Evolutionary conservation across 2,888 invertebrate genomes (phyloP), one percentile per base, ranked within the genome.

Genomic region (Coelopa pilipes): DNA sequence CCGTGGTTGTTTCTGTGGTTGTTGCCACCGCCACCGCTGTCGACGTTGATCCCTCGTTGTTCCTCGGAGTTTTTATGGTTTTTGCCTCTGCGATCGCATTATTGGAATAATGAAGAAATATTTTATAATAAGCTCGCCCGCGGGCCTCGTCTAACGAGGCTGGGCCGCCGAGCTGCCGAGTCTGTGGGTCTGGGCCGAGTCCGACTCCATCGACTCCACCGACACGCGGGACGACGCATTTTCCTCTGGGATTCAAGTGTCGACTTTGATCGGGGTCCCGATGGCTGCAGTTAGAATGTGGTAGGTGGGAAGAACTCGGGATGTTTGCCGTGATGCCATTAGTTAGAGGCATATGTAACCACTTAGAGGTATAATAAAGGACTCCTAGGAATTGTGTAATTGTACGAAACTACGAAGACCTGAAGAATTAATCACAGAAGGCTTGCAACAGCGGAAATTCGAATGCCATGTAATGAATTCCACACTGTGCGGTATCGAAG

Each of bases 21-120:
- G 21, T 60, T 62, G 49, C 50, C 62, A 62, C 50, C 13, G 24
- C 15, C 24, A 50, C n/a, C 24, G 50, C 24, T 59, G 17, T 55
- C n/a, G n/a, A 15, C 19, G n/a, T 55, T 55, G n/a, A 21, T 62
- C 34, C 34, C 1, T 15, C 15, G 3, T 21, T 49, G 19, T 21
- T 21, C 17, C 21, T 50, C 1, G 66, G 11, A 65, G 17, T 24
- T 70, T 50, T 50, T 24, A 46, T 60, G 10, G 46, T 60, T 70
- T 63, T 70, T 66, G 66, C 24, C 50, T 24, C 15, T 10, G 49
- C 34, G 19, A 17, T 15, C 57, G 9, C 49, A 53, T 77, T 78
- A 79, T 68, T 77, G 75, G 72, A 75, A 79, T 76, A 76, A 78
- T 79, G 75, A 78, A 79, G 79, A 79, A 79, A 78, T 78, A 77